Conservation (phyloP, 2,888 invertebrate species). For the Hyalella azteca region DNA sequence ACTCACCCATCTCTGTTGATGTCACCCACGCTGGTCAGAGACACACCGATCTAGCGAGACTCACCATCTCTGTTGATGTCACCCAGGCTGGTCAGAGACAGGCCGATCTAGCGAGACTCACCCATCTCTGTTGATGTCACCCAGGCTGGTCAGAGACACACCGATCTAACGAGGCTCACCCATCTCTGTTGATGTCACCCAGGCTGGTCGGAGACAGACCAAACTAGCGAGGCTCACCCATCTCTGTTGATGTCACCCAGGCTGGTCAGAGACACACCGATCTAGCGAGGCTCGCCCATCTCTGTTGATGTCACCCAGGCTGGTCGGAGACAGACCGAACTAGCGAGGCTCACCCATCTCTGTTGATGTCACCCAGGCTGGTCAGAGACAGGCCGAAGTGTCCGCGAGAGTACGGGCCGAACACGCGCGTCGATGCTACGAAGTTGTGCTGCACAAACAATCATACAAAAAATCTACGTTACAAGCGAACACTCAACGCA, state of each 20-base stretch:
- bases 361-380: slow-evolving; percentile 48
- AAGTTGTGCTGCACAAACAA: slow-evolving; percentile 48
- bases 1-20: slow-evolving; percentile 44
- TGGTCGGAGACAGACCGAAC: background rate
- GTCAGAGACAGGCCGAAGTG: slow-evolving; percentile 53
- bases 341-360: slow-evolving; percentile 40
- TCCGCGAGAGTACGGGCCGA: slow-evolving; percentile 38
- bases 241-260: slow-evolving; percentile 50
- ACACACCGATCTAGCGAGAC: slow-evolving; percentile 44
- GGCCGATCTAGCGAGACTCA: slow-evolving; percentile 44
- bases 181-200: slow-evolving; percentile 47
- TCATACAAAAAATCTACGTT: too few relatives aligned
- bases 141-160: too few relatives aligned
- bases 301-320: too few relatives aligned
- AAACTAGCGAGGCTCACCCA: slow-evolving; percentile 42
- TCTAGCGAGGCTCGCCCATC: too few relatives aligned
- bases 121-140: slow-evolving; percentile 49
- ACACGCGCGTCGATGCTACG: background rate
- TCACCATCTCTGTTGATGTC: slow-evolving; percentile 48
- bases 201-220: slow-evolving; percentile 46
- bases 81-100: slow-evolving; percentile 48
- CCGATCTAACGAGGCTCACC: too few relatives aligned
- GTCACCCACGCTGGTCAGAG: slow-evolving; percentile 50
- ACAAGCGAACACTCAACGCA: too few relatives aligned
- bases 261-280: slow-evolving; percentile 48